These are phyloP conservation scores for Baccha elongata DNA, from an alignment of 2,888 invertebrate genomes.

Conservation along the genomic window DNA sequence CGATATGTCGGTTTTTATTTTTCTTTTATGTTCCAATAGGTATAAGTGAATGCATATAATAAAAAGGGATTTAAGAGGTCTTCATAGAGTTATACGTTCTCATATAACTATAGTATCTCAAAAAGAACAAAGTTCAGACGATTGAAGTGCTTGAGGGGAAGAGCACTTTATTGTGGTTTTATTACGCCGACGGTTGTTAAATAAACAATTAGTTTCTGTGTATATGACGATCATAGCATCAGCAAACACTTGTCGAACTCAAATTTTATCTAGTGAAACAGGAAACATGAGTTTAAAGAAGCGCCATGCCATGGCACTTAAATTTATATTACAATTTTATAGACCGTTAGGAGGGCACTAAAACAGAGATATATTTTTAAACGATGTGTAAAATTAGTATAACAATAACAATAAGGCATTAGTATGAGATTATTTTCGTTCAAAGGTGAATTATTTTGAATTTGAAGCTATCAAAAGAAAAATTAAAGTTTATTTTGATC, in stretches of 20 bases:
- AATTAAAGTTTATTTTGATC: too few relatives aligned
- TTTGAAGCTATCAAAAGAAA: conserved; percentile 6
- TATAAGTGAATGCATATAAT: conserved; percentile 36
- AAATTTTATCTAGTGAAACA: conserved; percentile 45
- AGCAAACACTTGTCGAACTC: conserved; percentile 57
- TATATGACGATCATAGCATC: conserved; percentile 25
- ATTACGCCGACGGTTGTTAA: conserved; percentile 67
- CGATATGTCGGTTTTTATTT: conserved; percentile 54
- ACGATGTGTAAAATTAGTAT: conserved; percentile 73
- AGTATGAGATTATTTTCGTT: conserved; percentile 26
- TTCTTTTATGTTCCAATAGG: neutral
- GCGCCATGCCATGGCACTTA: conserved; percentile 59
- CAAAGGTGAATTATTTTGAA: conserved; percentile 27
- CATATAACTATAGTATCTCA: neutral
- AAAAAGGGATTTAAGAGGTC: conserved; percentile 43
- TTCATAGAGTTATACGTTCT: conserved; percentile 4
- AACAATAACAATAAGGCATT: conserved; percentile 9
- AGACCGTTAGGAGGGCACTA: conserved; percentile 71
- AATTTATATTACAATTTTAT: conserved; percentile 74
- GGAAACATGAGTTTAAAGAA: conserved; percentile 31
- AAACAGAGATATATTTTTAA: conserved; percentile 59
- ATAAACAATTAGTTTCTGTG: conserved; percentile 67
- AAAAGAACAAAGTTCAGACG: conserved; percentile 38
- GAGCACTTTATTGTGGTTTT: conserved; percentile 61
- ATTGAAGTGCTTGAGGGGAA: conserved; percentile 27